Conservation (phyloP, 1,140 invertebrate genomes). For the Holcopasites calliopsidis region DNA sequence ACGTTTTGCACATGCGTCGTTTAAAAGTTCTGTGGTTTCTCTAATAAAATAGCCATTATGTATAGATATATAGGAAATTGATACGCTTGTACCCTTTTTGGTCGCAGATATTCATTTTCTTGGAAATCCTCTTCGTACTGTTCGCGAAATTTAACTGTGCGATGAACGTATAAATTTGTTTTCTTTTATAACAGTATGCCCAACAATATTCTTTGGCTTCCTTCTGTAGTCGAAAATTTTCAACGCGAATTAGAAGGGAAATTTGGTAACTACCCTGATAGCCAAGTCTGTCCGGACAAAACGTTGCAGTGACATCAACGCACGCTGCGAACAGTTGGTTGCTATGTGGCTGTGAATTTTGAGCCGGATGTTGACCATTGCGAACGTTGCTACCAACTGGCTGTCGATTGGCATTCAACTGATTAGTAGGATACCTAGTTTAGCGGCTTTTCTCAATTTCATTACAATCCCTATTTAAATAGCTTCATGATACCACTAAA, state of each 20-base stretch:
- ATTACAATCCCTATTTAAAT: too few relatives aligned
- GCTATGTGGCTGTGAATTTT: too few relatives aligned
- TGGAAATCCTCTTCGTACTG: constrained; percentile 53
- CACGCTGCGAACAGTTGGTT: too few relatives aligned
- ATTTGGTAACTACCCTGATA: too few relatives aligned
- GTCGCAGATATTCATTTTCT: constrained; percentile 26
- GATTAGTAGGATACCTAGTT: too few relatives aligned
- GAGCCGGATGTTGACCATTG: too few relatives aligned
- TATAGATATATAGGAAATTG: constrained; percentile 63
- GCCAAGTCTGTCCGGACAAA: too few relatives aligned
- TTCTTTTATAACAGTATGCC: background rate
- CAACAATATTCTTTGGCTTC: constrained; percentile 21
- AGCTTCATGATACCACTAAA: too few relatives aligned
- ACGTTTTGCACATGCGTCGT: constrained; percentile 21
- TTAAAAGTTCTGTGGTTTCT: constrained; percentile 26
- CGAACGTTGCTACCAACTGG: too few relatives aligned
- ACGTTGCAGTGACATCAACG: too few relatives aligned
- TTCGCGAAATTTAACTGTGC: constrained; percentile 33
- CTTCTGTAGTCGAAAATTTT: background rate
- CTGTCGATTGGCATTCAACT: too few relatives aligned
- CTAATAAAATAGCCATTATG: constrained; percentile 36
- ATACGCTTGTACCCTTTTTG: constrained; percentile 19
- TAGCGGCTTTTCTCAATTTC: too few relatives aligned
- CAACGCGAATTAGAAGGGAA: background rate
- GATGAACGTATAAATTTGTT: constrained; percentile 19